Percentiles rank a stretch among this genome's conserved stretches.
phyloP scores from a whole-genome alignment of 2,113 vertebrate species.

The Turnix velox region DNA sequence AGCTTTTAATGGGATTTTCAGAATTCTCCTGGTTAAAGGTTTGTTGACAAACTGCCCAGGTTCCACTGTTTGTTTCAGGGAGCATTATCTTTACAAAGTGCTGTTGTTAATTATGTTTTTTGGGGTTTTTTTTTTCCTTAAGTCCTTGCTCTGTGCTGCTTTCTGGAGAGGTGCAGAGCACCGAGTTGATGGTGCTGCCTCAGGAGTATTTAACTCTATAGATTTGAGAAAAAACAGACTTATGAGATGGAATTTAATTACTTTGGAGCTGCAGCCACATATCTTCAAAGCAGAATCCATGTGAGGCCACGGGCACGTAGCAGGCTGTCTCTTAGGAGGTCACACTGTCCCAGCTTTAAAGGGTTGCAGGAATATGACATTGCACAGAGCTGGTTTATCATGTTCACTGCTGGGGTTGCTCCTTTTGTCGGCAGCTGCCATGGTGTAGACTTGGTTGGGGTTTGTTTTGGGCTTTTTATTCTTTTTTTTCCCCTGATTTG shows the following conservation, averaged over 20 bases:
- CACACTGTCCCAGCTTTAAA: neutral
- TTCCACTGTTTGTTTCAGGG: neutral
- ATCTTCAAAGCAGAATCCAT: constrained; percentile 35
- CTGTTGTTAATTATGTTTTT: neutral
- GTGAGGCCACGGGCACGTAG: neutral
- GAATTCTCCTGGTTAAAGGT: neutral
- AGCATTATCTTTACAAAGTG: neutral
- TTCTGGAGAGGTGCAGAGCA: neutral
- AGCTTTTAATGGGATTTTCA: neutral
- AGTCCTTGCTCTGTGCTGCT: neutral
- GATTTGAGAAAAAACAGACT: neutral
- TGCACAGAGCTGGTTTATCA: constrained; percentile 2
- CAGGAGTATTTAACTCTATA: neutral
- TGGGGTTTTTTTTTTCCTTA: neutral
- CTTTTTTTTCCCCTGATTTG: neutral
- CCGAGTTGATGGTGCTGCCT: neutral
- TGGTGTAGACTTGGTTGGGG: neutral
- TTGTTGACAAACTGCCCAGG: neutral
- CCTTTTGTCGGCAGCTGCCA: constrained; percentile 5
- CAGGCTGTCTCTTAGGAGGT: neutral
- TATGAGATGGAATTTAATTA: constrained; percentile 29
- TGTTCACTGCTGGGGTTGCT: neutral
- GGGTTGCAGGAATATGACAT: neutral
- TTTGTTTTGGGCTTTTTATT: no score
- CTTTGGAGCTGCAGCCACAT: neutral